Conservation (phyloP, 2,113 vertebrate genomes). For the Loxodonta africana region DNA sequence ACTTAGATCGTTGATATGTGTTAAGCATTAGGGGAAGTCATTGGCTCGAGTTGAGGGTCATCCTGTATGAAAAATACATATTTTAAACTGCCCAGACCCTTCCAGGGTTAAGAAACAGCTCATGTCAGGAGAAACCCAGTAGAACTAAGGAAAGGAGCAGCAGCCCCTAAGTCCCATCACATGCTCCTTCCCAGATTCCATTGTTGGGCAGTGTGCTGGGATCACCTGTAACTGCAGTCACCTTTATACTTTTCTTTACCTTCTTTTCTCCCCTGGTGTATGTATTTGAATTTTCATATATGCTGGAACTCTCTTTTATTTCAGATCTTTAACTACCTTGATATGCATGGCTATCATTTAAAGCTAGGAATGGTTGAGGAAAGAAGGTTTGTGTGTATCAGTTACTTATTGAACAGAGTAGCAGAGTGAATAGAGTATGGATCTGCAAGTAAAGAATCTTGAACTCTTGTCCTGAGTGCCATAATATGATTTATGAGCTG, state of each 20-base stretch:
- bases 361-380: not conserved
- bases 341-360: not conserved
- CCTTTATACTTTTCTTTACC: not conserved
- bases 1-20: not conserved
- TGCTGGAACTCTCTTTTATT: not conserved
- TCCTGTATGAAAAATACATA: not conserved
- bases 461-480: not conserved
- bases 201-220: accelerated
- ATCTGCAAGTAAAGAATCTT: not conserved
- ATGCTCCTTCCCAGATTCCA: not conserved
- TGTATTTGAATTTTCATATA: not conserved
- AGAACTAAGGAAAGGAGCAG: not conserved
- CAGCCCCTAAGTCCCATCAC: not conserved
- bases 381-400: not conserved
- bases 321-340: not conserved
- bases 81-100: not conserved
- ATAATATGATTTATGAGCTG: not conserved
- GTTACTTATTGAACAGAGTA: not conserved
- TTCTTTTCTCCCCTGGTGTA: not conserved
- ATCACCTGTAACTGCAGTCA: not conserved
- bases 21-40: not conserved
- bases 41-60: not conserved
- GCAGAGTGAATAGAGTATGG: not conserved
- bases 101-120: not conserved
- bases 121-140: not conserved